Percentiles rank a stretch among this genome's conserved stretches.
phyloP scores from a whole-genome alignment of 92 coral and sea anemone genomes.

The Plumapathes pennacea region DNA sequence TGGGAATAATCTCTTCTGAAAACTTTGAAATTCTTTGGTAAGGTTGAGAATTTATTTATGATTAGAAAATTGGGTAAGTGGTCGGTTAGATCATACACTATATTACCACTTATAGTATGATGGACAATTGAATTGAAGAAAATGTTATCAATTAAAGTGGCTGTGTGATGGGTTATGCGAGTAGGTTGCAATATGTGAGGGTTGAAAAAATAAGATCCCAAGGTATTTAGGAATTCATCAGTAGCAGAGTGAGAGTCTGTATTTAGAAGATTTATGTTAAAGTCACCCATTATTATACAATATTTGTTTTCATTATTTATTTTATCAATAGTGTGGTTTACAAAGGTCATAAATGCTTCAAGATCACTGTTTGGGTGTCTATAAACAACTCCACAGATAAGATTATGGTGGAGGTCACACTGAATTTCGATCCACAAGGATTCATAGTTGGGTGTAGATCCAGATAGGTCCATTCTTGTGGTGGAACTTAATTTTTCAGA shows the following conservation, averaged over 20 bases:
- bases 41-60: slow-evolving; percentile 29
- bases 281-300: no score
- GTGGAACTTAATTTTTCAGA: slow-evolving; percentile 4
- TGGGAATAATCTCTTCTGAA: slow-evolving; percentile 38
- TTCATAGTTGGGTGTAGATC: slow-evolving; percentile 22
- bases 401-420: slow-evolving; percentile 18
- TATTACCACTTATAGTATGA: slow-evolving; percentile 45
- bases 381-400: slow-evolving; percentile 47
- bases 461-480: slow-evolving; percentile 13
- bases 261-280: no score
- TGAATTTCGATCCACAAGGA: slow-evolving; percentile 53
- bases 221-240: no score
- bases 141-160: slow-evolving; percentile 49
- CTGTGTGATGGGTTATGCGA: slow-evolving; percentile 45
- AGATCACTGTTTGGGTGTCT: slow-evolving; percentile 48
- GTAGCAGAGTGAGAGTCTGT: no score
- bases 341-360: slow-evolving; percentile 17
- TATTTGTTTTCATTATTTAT: no score
- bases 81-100: slow-evolving; percentile 33
- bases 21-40: slow-evolving; percentile 23
- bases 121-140: slow-evolving; percentile 48
- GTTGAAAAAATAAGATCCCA: slow-evolving; percentile 22
- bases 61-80: slow-evolving; percentile 47
- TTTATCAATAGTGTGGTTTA: no score
- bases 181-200: slow-evolving; percentile 54